phyloP scores from a whole-genome alignment of 2,113 vertebrate species.

The Ptilonorhynchus violaceus region DNA sequence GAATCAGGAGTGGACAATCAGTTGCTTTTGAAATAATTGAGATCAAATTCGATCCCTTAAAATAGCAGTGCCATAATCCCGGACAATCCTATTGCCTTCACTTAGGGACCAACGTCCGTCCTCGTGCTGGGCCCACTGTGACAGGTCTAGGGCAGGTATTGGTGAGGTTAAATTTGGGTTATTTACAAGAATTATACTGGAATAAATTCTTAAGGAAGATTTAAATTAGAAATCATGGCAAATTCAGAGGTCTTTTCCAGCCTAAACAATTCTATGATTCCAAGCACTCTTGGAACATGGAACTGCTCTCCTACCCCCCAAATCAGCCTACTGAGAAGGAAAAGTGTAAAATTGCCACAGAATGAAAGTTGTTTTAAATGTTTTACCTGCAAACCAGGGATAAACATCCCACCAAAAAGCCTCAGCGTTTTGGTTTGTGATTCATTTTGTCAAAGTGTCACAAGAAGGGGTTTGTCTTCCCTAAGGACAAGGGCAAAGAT shows the following conservation, averaged over 20 bases:
- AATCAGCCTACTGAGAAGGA: neutral
- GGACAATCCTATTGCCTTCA: neutral
- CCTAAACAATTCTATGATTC: neutral
- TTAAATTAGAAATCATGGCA: neutral
- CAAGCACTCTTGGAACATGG: neutral
- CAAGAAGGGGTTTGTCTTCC: neutral
- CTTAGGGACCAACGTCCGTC: neutral
- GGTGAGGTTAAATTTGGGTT: neutral
- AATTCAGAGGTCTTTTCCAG: neutral
- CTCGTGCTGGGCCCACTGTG: neutral
- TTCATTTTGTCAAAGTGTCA: neutral
- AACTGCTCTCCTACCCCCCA: neutral
- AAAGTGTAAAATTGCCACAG: neutral
- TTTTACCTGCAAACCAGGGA: neutral
- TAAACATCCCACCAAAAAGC: neutral
- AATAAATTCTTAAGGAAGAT: no score
- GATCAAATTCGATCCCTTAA: neutral
- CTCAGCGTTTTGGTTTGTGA: neutral
- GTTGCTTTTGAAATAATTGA: neutral
- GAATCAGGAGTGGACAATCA: neutral
- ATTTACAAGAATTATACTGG: neutral
- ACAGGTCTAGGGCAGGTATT: neutral
- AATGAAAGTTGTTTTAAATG: neutral
- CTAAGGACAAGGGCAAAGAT: neutral
- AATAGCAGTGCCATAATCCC: neutral